Base-by-base conservation (phyloP, 1,140 invertebrate genomes). In the Portunus trituberculatus region DNA sequence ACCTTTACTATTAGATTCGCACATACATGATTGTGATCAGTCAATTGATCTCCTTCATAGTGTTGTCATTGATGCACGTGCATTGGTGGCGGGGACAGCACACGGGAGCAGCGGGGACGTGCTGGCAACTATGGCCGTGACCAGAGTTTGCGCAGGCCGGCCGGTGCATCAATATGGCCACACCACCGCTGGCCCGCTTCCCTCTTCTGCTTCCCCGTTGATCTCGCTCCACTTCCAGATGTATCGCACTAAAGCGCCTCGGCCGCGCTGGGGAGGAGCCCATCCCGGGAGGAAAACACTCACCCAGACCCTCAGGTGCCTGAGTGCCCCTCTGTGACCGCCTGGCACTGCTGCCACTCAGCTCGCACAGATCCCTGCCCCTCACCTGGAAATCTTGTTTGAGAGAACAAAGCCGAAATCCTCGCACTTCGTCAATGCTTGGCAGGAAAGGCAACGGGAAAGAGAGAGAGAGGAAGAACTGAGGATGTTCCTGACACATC, bases 81-180 rank as follows among this genome's bases (percentile, higher is more conserved):
- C 67, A 76, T 0, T 1, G 12, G 6, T 20, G 25, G 67, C 67
- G 67, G 67, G 67, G 20, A 25, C 20, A 20, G 67, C 20, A n/a
- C 67, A n/a, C 6, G 67, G 67, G 20, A 76, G 67, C 52, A 12
- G 67, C 67, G 20, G 67, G 67, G 67, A 76, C 67, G 67, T 76
- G 67, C 67, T 76, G 67, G 67, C 67, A 76, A 76, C 67, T n/a
- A n/a, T 76, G 67, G 67, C 67, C 67, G 67, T n/a, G 67, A 20
- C 67, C 20, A n/a, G 67, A 76, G 67, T 76, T 25, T 76, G 67
- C 67, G 67, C 67, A n/a, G 67, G 12, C n/a, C n/a, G 12, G 6
- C 67, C 67, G 67, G 20, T 76, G 67, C 67, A 76, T 76, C 67
- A 76, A 76, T 76, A 76, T 76, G 67, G 67, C 67, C 67, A 76